A percentile compares a stretch with the other conserved stretches of the same genome.
Conservation (phyloP, 2,113 vertebrate genomes). For the Leucopsar rothschildi region DNA sequence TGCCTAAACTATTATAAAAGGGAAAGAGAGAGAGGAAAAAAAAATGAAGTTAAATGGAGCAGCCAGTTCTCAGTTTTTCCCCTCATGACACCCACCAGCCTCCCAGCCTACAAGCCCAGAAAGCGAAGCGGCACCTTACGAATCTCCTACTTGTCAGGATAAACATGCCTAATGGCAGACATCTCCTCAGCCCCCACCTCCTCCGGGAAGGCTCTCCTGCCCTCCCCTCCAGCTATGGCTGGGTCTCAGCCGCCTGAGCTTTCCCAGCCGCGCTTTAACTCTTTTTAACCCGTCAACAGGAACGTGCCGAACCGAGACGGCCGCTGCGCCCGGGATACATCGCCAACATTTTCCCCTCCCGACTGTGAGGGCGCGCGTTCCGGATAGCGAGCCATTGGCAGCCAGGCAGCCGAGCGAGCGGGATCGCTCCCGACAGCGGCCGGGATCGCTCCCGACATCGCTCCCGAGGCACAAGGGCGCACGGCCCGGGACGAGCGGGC, state of each 20-base stretch:
- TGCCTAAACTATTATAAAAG: background rate
- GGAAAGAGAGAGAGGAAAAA: background rate
- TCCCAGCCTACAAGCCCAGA: background rate
- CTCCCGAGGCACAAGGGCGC: background rate
- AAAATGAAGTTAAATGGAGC: background rate
- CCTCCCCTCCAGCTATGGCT: background rate
- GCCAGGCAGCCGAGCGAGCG: background rate
- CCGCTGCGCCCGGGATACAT: background rate
- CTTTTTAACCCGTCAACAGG: background rate
- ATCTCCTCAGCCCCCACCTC: background rate
- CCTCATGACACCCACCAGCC: background rate
- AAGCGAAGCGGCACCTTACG: background rate
- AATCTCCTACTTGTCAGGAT: background rate
- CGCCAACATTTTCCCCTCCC: background rate
- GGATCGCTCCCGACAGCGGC: background rate
- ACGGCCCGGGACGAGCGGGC: background rate
- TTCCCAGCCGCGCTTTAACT: background rate
- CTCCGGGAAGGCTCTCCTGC: background rate
- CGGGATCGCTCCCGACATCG: too few relatives aligned
- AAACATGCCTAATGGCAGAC: slow-evolving; percentile 15
- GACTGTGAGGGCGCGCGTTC: background rate
- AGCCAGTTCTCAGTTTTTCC: slow-evolving; percentile 14
- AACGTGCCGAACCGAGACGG: rapidly evolving
- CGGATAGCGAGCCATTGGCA: background rate
- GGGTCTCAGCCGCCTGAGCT: background rate